Evolutionary conservation across 2,113 vertebrate genomes (phyloP), one percentile per base, ranked within the genome.

Genomic region (Cyrtonyx montezumae): DNA sequence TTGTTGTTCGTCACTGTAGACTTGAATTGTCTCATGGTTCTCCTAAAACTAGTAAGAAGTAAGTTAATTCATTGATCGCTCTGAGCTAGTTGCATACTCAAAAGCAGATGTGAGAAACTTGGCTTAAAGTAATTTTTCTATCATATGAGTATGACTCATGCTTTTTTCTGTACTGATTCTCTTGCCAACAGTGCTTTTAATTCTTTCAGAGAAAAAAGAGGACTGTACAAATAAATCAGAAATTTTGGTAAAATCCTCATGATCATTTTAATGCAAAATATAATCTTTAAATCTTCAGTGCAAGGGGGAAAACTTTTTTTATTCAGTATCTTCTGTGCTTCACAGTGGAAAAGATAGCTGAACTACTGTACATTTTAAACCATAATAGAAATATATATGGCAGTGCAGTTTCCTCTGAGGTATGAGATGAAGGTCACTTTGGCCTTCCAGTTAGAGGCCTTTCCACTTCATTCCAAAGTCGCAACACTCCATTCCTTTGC

Each of bases 51-150:
- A 28, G 23, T 42, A 34, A 73, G 74, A 81, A 77, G 25, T 28
- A 65, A 88, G 34, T 90, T 73, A 51, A 82, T 95, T 93, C 85
- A 88, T 91, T 71, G 55, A 23, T 76, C 32, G 63, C 2, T 94
- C 73, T n/a, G 12, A 87, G 15, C 9, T 82, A 82, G 92, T 36
- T 84, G 65, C 14, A 30, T 71, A 66, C 34, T 78, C 3, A 28
- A 73, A 90, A 81, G 9, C 40, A 94, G 51, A 80, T 26, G 62
- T 5, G 5, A 91, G 36, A 94, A 19, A 45, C 84, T 51, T 63
- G 43, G 55, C 40, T 71, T 46, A 13, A 55, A 79, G 28, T 26
- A 11, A 46, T 53, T 79, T 74, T 87, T 75, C 53, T 82, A 32
- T 84, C 67, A 59, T 67, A 59, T 34, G 74, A 81, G 3, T 75